These are phyloP conservation scores for Strongylocentrotus purpuratus DNA, from an alignment of 35 echinoderm and acorn worm species.

Conservation along the genomic window DNA sequence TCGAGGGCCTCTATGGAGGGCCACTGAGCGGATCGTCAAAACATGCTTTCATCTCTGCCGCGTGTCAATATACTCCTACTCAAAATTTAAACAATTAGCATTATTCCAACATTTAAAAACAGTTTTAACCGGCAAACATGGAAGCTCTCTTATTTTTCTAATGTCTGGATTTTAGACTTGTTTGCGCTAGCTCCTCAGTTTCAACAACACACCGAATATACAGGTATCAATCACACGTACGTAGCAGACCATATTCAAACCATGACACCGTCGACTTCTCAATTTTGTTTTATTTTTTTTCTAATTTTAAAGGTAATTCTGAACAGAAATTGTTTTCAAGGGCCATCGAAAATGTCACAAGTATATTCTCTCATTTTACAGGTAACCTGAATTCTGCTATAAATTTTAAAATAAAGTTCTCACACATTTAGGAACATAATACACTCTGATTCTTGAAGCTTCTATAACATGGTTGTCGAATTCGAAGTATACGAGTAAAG, in stretches of 20 bases:
- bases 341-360: too few species aligned
- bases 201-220: neutral
- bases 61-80: neutral
- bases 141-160: neutral
- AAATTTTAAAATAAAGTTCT: too few species aligned
- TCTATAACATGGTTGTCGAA: too few species aligned
- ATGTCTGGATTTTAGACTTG: neutral
- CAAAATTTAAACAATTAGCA: neutral
- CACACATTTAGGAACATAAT: too few species aligned
- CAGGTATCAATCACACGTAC: neutral
- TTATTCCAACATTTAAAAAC: slow-evolving; percentile 14
- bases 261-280: neutral
- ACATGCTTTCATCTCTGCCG: neutral
- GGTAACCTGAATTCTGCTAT: too few species aligned
- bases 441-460: too few species aligned
- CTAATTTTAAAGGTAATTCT: neutral
- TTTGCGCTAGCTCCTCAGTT: neutral
- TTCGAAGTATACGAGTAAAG: too few species aligned
- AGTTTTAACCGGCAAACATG: neutral
- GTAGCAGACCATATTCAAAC: neutral
- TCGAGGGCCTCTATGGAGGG: neutral
- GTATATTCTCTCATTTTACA: too few species aligned
- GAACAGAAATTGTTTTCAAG: too few species aligned
- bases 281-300: neutral
- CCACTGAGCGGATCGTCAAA: neutral